Percentiles rank a stretch among this genome's conserved stretches.
These are phyloP conservation scores for Pteria penguin DNA, from an alignment of 2,888 invertebrate species.

Conservation along the genomic window DNA sequence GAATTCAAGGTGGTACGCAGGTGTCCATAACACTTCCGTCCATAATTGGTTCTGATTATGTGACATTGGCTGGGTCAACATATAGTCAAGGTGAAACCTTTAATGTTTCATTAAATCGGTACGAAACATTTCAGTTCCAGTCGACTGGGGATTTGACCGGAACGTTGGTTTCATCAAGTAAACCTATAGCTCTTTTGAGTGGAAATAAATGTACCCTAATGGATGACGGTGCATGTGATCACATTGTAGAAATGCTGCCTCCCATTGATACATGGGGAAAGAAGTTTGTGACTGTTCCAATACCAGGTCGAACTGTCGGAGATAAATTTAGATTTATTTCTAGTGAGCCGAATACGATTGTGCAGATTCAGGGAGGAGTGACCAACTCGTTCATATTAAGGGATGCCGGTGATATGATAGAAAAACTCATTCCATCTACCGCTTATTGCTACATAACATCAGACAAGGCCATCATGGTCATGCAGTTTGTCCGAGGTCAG, in stretches of 20 bases:
- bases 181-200: not conserved
- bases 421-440: not conserved
- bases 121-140: not conserved
- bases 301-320: not conserved
- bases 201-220: not conserved
- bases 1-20: not conserved
- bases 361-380: not conserved
- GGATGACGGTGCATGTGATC: not conserved
- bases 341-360: not conserved
- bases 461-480: not conserved
- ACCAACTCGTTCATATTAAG: not conserved
- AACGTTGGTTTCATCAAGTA: not conserved
- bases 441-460: not conserved
- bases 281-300: not conserved
- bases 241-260: not conserved
- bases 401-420: not conserved
- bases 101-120: not conserved
- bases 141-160: not conserved
- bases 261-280: not conserved
- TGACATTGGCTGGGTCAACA: not conserved
- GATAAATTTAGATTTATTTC: not conserved
- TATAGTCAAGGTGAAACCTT: not conserved
- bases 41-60: not conserved
- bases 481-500: not conserved
- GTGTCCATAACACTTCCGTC: not conserved